Conservation (phyloP, 2,888 invertebrate species). For the Sepiola atlantica region DNA sequence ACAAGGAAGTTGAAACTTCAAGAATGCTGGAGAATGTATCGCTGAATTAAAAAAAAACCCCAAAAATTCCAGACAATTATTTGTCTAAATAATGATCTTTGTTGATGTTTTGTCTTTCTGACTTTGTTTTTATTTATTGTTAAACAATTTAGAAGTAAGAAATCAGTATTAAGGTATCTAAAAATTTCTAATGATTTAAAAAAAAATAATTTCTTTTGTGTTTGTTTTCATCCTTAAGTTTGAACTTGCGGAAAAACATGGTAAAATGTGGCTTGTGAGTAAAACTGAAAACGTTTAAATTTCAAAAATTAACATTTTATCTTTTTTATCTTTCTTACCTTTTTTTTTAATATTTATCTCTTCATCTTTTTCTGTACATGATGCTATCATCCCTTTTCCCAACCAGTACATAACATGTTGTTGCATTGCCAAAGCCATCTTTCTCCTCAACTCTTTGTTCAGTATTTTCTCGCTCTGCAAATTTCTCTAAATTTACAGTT, state of each 20-base stretch:
- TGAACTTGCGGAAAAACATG: constrained; percentile 68
- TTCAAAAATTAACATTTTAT: background rate
- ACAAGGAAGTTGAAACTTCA: too few relatives aligned
- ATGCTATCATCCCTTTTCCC: background rate
- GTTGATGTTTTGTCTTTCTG: too few relatives aligned
- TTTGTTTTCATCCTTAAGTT: constrained; percentile 58
- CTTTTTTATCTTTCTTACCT: background rate
- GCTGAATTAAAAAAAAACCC: too few relatives aligned
- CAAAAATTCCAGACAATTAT: too few relatives aligned
- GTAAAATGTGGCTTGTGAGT: constrained; percentile 71
- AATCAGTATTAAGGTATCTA: background rate
- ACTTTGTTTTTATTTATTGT: background rate
- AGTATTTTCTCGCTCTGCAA: background rate
- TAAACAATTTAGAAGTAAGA: background rate
- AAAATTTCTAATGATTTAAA: background rate
- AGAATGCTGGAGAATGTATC: too few relatives aligned
- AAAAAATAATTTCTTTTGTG: background rate
- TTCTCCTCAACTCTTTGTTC: background rate
- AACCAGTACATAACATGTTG: background rate
- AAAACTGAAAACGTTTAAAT: constrained; percentile 50
- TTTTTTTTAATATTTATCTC: background rate
- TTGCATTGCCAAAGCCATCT: background rate
- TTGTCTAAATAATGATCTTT: too few relatives aligned
- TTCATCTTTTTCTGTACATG: background rate
- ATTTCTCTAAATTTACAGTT: background rate